Percentiles rank a stretch among this genome's conserved stretches.
phyloP scores from a whole-genome alignment of 2,113 vertebrate species.

The Lagopus leucura region DNA sequence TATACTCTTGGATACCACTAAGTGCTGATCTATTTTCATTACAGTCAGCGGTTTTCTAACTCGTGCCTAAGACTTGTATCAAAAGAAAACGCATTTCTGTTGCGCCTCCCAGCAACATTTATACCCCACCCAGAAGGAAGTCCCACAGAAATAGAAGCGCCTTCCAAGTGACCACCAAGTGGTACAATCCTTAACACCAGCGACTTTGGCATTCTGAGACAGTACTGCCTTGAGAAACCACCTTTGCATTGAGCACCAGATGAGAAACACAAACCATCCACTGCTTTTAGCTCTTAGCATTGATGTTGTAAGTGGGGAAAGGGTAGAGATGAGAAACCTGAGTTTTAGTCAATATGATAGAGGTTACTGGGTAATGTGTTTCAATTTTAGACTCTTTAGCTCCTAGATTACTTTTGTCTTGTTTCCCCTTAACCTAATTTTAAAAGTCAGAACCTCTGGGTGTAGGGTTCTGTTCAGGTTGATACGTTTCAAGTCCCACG shows the following conservation, averaged over 20 bases:
- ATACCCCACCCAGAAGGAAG: constrained; percentile 77
- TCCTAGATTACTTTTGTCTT: constrained; percentile 10
- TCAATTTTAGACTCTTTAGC: constrained; percentile 37
- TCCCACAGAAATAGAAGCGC: constrained; percentile 81
- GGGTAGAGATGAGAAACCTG: constrained; percentile 6
- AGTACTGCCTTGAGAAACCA: constrained; percentile 74
- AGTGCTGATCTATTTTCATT: constrained; percentile 84
- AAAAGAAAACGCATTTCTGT: constrained; percentile 81
- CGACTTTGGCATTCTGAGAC: constrained; percentile 78
- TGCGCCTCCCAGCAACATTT: constrained; percentile 82
- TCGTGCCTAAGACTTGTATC: constrained; percentile 83
- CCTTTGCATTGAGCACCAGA: constrained; percentile 69
- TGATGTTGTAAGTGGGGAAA: neutral
- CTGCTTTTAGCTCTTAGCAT: constrained; percentile 20
- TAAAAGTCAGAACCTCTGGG: neutral
- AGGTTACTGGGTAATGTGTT: neutral
- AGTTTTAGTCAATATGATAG: neutral
- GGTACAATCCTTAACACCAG: constrained; percentile 84
- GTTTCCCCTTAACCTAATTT: constrained; percentile 12
- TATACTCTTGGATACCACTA: constrained; percentile 77
- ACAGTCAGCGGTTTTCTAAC: constrained; percentile 82
- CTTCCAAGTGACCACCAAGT: constrained; percentile 79
- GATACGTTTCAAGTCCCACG: constrained; percentile 1
- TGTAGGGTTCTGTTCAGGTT: neutral
- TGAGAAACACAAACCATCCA: constrained; percentile 19